Base-by-base conservation (phyloP, 2,113 vertebrate species). In the Dipodomys stephensi region DNA sequence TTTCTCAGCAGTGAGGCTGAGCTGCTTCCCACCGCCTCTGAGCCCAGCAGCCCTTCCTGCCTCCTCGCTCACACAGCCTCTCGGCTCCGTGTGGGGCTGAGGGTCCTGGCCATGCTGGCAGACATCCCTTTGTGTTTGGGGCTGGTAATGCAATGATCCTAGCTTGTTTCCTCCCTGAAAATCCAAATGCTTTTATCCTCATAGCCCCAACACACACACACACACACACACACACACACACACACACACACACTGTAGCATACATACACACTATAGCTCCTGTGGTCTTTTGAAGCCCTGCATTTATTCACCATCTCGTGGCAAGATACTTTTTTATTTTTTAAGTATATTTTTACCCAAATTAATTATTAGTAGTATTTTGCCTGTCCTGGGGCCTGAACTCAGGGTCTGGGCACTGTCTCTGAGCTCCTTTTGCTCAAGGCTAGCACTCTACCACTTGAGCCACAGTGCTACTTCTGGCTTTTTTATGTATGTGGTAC, bases 1-100 rank as follows among this genome's bases (percentile, higher is more conserved):
- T 91, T 95, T 69, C 91, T 85, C 95, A 95, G 88, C 96, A 95
- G 28, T 57, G 25, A 93, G 68, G 78, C 85, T 85, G 94, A 94
- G 89, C 73, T 57, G 35, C 94, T 88, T 94, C 87, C 92, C 94
- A 73, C 96, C 44, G 4, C 96, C 88, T 83, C 91, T 57, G 53
- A 57, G 53, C 39, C 92, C 2, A 22, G 83, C 94, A 22, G 3
- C 71, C 84, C 65, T 69, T 74, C 74, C 60, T 78, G 30, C 15
- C 62, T 20, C 11, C 62, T 18, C 15, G 90, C 92, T 71, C 19
- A 0, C 62, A 53, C 82, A 49, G 77, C 69, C 76, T 84, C 83
- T 60, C 32, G 3, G 69, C 32, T 77, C 18, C 6, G 22, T 3
- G 16, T 8, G 64, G 68, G 76, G 69, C 93, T 62, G 53, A 67